Evolutionary conservation across 2,888 invertebrate genomes (phyloP).

Genomic region (Drosophila tanythrix): DNA sequence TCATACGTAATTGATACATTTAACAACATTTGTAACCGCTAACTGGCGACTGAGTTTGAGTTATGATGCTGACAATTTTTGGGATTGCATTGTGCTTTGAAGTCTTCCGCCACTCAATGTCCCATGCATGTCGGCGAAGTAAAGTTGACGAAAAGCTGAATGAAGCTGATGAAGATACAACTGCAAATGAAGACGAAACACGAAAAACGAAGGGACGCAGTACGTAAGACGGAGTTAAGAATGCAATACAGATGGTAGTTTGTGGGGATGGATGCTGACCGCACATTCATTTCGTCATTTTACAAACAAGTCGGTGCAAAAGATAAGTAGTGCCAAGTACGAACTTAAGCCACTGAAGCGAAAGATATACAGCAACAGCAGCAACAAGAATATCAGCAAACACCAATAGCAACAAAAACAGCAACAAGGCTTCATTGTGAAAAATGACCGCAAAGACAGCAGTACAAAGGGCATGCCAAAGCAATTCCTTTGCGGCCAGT

Average conservation of each 20-base stretch:
- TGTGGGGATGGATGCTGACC: conserved; percentile 58
- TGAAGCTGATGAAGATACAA: conserved; percentile 34
- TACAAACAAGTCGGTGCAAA: conserved; percentile 75
- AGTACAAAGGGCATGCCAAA: conserved; percentile 58
- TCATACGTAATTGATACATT: conserved; percentile 33
- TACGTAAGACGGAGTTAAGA: conserved; percentile 4
- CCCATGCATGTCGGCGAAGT: conserved; percentile 32
- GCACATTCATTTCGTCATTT: conserved; percentile 80
- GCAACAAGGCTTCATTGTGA: conserved; percentile 38
- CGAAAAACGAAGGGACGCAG: not conserved
- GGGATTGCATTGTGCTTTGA: conserved; percentile 40
- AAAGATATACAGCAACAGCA: conserved; percentile 68
- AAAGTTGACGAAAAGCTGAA: conserved; percentile 48
- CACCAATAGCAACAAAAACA: conserved; percentile 27
- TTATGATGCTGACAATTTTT: conserved; percentile 39
- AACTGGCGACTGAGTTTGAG: conserved; percentile 51
- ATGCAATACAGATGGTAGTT: conserved; percentile 29
- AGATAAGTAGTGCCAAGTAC: conserved; percentile 76
- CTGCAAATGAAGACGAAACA: conserved; percentile 11
- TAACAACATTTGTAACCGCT: conserved; percentile 49
- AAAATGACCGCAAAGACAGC: conserved; percentile 60
- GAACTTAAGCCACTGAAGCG: conserved; percentile 75
- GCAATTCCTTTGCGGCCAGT: conserved; percentile 61
- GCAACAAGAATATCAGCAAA: conserved; percentile 14
- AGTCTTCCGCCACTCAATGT: conserved; percentile 11